These are phyloP conservation scores for Dolichomitus sp. DNA, from an alignment of 2,888 invertebrate species.

Conservation along the genomic window DNA sequence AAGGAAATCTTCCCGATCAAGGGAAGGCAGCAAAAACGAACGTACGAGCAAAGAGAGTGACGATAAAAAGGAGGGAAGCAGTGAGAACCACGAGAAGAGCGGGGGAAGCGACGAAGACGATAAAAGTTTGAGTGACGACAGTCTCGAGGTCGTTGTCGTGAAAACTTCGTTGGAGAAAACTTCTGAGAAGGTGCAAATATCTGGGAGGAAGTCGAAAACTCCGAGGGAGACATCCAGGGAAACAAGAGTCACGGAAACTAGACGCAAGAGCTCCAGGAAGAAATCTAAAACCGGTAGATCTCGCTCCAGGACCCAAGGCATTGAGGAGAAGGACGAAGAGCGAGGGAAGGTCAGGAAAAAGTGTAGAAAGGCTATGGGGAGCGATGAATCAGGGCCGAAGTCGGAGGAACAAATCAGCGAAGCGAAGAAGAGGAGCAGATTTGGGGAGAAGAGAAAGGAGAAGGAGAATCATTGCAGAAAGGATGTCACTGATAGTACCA, in stretches of 20 bases:
- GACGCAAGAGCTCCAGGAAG: constrained; percentile 69
- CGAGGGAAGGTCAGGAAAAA: constrained; percentile 65
- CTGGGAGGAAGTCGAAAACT: constrained; percentile 77
- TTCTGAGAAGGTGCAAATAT: constrained; percentile 78
- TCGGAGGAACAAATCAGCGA: constrained; percentile 38
- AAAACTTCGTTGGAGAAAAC: constrained; percentile 80
- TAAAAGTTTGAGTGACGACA: constrained; percentile 80
- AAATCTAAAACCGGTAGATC: constrained; percentile 57
- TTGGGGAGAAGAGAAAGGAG: constrained; percentile 68
- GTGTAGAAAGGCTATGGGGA: not conserved
- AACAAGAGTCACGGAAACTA: constrained; percentile 72
- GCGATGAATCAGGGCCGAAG: not conserved
- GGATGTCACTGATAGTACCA: constrained; percentile 81
- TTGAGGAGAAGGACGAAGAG: constrained; percentile 80
- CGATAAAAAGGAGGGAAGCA: constrained; percentile 86
- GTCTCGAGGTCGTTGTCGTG: constrained; percentile 83
- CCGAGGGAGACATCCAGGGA: constrained; percentile 76
- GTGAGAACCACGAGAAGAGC: constrained; percentile 75
- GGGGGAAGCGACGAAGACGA: constrained; percentile 67
- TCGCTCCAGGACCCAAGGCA: constrained; percentile 43
- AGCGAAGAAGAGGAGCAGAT: constrained; percentile 65
- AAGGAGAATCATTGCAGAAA: constrained; percentile 70
- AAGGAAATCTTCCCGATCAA: constrained; percentile 16
- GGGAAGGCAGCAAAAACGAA: constrained; percentile 12
- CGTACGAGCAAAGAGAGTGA: constrained; percentile 53